A percentile compares a stretch with the other conserved stretches of the same genome.
These are phyloP conservation scores for Dryobota labecula DNA, from an alignment of 2,888 invertebrate genomes.

Conservation along the genomic window DNA sequence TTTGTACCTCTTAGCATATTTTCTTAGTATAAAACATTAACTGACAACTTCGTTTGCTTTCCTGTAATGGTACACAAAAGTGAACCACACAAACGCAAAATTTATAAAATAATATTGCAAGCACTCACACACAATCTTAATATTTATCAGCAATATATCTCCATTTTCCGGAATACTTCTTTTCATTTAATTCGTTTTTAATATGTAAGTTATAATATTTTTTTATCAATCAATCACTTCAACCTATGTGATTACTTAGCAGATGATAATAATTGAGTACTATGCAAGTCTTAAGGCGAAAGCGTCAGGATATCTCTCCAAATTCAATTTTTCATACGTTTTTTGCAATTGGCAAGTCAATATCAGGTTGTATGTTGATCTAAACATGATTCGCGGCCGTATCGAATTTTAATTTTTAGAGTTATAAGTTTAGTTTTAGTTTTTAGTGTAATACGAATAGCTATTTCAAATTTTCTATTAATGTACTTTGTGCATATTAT, in stretches of 20 bases:
- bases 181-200: no score
- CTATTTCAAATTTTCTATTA: no score
- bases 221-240: background rate
- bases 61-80: background rate
- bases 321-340: no score
- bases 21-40: background rate
- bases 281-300: background rate
- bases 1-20: constrained; percentile 5
- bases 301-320: no score
- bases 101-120: background rate
- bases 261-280: background rate
- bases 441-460: no score
- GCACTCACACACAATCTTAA: background rate
- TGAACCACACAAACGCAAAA: background rate
- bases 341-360: no score
- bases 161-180: background rate
- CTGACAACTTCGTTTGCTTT: background rate
- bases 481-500: no score
- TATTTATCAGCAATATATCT: background rate
- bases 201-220: no score
- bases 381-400: no score
- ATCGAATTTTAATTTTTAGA: no score
- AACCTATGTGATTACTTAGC: background rate
- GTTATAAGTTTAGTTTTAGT: no score
- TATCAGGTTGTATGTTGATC: no score